Evolutionary conservation across 2,888 invertebrate genomes (phyloP).

Genomic region (Drosophila affinis): DNA sequence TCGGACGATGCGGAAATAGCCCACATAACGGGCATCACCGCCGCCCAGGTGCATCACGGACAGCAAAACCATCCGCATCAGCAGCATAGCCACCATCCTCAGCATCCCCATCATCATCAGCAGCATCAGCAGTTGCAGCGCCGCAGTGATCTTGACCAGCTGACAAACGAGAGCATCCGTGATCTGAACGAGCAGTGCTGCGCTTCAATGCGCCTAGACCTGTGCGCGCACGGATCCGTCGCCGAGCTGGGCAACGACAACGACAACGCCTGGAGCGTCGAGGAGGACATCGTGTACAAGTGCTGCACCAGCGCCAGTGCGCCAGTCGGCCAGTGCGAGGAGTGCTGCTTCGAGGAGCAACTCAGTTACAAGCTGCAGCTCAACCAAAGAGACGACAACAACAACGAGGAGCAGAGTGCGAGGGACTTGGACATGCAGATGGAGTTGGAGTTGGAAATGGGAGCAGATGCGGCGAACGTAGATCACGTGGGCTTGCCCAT

Average conservation of each 20-base stretch:
- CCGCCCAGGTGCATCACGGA: slow-evolving; percentile 80
- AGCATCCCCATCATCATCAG: slow-evolving; percentile 46
- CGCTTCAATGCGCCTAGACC: slow-evolving; percentile 80
- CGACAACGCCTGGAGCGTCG: slow-evolving; percentile 81
- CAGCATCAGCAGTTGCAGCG: slow-evolving; percentile 49
- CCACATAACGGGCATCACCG: slow-evolving; percentile 83
- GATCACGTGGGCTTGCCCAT: not conserved
- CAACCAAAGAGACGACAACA: slow-evolving; percentile 62
- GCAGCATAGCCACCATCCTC: slow-evolving; percentile 15
- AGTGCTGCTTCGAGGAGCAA: slow-evolving; percentile 69
- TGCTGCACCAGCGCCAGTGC: slow-evolving; percentile 55
- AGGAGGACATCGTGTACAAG: slow-evolving; percentile 78
- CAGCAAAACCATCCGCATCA: slow-evolving; percentile 54
- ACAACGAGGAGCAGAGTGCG: slow-evolving; percentile 33
- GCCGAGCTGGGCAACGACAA: slow-evolving; percentile 65
- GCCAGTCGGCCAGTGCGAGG: slow-evolving; percentile 55
- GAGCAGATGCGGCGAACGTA: not conserved
- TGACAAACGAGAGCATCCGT: slow-evolving; percentile 81
- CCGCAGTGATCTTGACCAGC: slow-evolving; percentile 82
- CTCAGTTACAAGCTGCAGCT: slow-evolving; percentile 56
- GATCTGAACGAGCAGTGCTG: slow-evolving; percentile 80
- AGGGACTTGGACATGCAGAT: not conserved
- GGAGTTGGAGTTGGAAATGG: not conserved
- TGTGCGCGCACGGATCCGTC: slow-evolving; percentile 8
- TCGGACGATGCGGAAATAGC: slow-evolving; percentile 88